phyloP scores from a whole-genome alignment of 2,888 invertebrate genomes.

The Himalopsyche tibetana region DNA sequence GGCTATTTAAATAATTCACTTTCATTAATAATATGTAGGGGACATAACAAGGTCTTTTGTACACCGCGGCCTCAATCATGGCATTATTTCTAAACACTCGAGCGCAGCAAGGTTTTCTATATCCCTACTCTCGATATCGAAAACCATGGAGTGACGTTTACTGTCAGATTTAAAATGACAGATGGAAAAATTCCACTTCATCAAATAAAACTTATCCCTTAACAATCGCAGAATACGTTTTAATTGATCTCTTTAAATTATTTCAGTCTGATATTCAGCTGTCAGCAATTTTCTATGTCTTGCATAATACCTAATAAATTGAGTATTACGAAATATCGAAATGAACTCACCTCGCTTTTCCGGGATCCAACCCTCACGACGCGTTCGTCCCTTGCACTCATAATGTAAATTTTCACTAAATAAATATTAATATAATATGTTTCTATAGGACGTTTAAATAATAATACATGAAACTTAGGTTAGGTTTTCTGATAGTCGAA shows the following conservation, averaged over 20 bases:
- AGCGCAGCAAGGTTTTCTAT: slow-evolving; percentile 9
- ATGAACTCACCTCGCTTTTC: slow-evolving; percentile 85
- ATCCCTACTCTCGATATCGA: neutral
- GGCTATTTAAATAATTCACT: neutral
- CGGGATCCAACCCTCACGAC: slow-evolving; percentile 87
- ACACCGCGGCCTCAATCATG: slow-evolving; percentile 20
- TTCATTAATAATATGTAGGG: slow-evolving; percentile 24
- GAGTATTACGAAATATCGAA: slow-evolving; percentile 24
- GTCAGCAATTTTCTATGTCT: neutral
- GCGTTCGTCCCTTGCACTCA: slow-evolving; percentile 67
- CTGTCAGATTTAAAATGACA: neutral
- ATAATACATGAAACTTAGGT: slow-evolving; percentile 37
- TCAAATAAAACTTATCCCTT: neutral
- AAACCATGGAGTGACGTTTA: slow-evolving; percentile 22
- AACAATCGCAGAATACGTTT: neutral
- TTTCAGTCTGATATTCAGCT: neutral
- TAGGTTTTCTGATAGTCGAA: neutral
- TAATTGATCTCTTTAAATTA: neutral
- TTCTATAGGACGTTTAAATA: slow-evolving; percentile 16
- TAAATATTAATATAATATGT: slow-evolving; percentile 13
- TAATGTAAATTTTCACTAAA: slow-evolving; percentile 37
- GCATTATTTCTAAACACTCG: slow-evolving; percentile 21
- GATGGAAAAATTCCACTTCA: neutral
- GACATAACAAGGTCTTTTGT: slow-evolving; percentile 25
- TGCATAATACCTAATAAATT: slow-evolving; percentile 44